A percentile compares a stretch with the other conserved stretches of the same genome.
Evolutionary conservation across 2,888 invertebrate species (phyloP).

Genomic region (Drosophila fulvimacula): DNA sequence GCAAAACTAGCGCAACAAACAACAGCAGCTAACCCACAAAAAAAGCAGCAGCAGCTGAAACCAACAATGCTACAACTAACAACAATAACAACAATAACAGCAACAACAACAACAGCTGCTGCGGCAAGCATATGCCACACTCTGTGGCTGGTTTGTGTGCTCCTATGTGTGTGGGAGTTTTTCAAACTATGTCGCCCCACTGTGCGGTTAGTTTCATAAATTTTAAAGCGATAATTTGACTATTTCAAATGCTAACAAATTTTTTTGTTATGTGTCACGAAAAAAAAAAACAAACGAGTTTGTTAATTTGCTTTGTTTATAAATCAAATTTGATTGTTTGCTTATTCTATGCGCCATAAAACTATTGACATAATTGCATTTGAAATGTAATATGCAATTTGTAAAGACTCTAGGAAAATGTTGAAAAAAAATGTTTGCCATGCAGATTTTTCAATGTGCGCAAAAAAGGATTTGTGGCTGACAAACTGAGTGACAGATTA

Average conservation of each 20-base stretch:
- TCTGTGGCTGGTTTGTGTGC: slow-evolving; percentile 44
- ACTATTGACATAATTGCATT: slow-evolving; percentile 62
- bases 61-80: slow-evolving; percentile 44
- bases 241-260: slow-evolving; percentile 47
- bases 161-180: slow-evolving; percentile 8
- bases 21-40: slow-evolving; percentile 46
- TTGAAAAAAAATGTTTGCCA: neutral
- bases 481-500: neutral
- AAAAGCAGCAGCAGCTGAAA: slow-evolving; percentile 2
- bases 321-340: slow-evolving; percentile 57
- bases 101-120: slow-evolving; percentile 25
- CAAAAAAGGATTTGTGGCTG: neutral
- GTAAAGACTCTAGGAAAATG: neutral
- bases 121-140: slow-evolving; percentile 51
- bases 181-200: slow-evolving; percentile 43
- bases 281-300: slow-evolving; percentile 17
- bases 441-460: neutral
- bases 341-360: slow-evolving; percentile 12
- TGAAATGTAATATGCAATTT: slow-evolving; percentile 17
- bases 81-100: slow-evolving; percentile 21
- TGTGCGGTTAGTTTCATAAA: slow-evolving; percentile 33
- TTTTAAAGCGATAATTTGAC: slow-evolving; percentile 59
- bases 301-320: slow-evolving; percentile 62
- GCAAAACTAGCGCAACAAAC: slow-evolving; percentile 75
- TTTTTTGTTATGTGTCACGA: slow-evolving; percentile 53